These are phyloP conservation scores for Cynodonichthys magdalenae DNA, from an alignment of 2,797 vertebrate genomes.

Conservation along the genomic window DNA sequence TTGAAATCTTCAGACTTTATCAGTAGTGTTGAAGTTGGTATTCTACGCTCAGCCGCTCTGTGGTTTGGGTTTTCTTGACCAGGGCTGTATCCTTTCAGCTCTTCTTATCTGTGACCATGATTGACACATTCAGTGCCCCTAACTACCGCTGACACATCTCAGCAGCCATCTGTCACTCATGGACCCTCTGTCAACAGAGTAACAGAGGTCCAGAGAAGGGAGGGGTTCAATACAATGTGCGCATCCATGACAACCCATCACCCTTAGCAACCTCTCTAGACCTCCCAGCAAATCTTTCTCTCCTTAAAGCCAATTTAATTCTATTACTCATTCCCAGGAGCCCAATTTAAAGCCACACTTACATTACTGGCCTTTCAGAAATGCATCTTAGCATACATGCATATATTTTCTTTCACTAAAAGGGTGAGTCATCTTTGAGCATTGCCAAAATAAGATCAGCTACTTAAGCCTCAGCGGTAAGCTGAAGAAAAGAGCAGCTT, in stretches of 20 bases:
- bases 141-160: constrained; percentile 63
- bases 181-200: constrained; percentile 54
- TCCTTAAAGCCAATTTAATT: constrained; percentile 14
- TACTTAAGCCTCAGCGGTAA: constrained; percentile 14
- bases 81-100: constrained; percentile 52
- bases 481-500: constrained; percentile 42
- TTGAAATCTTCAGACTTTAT: constrained; percentile 8
- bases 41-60: neutral
- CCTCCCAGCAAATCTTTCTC: constrained; percentile 11
- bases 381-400: neutral
- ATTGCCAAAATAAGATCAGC: constrained; percentile 15
- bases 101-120: constrained; percentile 60
- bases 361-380: constrained; percentile 9
- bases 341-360: constrained; percentile 9
- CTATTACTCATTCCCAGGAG: constrained; percentile 1
- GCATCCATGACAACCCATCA: constrained; percentile 64
- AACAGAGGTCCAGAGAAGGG: constrained; percentile 45
- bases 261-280: constrained; percentile 55
- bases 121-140: constrained; percentile 65
- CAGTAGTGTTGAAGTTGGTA: constrained; percentile 12
- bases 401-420: constrained; percentile 24
- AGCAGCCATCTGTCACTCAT: constrained; percentile 72
- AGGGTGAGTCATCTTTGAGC: constrained; percentile 16
- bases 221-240: constrained; percentile 45
- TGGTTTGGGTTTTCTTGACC: constrained; percentile 27